Evolutionary conservation across 2,113 vertebrate genomes (phyloP).

Genomic region (Noctilio leporinus): DNA sequence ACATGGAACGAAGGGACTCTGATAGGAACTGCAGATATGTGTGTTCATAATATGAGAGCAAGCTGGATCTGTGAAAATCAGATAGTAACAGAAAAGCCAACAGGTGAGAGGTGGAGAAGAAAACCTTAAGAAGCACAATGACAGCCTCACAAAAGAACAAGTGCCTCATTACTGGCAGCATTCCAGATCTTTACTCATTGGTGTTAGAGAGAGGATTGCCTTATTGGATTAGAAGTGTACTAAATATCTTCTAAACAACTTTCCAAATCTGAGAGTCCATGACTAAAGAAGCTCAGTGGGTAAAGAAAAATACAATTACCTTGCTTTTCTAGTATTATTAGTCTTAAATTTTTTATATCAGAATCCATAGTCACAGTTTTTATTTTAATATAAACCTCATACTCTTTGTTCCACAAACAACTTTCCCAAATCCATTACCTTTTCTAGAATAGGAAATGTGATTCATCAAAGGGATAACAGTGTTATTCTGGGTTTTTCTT

Average conservation of each 20-base stretch:
- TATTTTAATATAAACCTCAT: not conserved
- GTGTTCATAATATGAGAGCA: not conserved
- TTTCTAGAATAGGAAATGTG: not conserved
- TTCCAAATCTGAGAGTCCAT: not conserved
- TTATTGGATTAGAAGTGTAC: not conserved
- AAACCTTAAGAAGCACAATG: accelerated
- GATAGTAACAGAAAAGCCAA: not conserved
- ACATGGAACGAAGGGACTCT: not conserved
- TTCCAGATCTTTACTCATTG: accelerated
- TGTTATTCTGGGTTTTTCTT: not conserved
- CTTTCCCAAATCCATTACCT: not conserved
- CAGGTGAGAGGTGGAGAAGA: no score
- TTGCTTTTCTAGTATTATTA: not conserved
- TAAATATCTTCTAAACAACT: no score
- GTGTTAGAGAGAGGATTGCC: not conserved
- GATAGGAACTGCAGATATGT: not conserved
- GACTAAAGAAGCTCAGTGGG: not conserved
- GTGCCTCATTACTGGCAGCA: not conserved
- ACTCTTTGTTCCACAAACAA: not conserved
- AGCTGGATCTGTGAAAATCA: not conserved
- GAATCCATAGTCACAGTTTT: not conserved
- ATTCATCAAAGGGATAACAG: not conserved
- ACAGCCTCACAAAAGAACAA: not conserved
- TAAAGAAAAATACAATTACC: not conserved
- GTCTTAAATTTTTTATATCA: not conserved